Evolutionary conservation across 2,113 vertebrate genomes (phyloP), one percentile per base, ranked within the genome.

Genomic region (Myrmecobius fasciatus): DNA sequence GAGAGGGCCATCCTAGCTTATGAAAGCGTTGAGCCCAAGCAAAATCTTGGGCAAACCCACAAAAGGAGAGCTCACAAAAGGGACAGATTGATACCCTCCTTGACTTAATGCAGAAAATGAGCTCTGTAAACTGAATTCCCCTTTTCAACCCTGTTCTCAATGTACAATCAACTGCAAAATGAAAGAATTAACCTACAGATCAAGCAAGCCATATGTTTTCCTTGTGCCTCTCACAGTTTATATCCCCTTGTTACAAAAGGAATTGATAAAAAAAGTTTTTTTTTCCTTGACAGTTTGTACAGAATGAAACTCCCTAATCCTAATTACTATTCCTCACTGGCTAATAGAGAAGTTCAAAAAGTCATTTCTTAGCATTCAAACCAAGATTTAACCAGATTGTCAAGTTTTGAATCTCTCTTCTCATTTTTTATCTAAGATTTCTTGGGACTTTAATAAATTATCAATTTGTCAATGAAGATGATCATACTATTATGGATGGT

Each of bases 161-260:
- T 17, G 51, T 83, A 90, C 26, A 89, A 48, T 67, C 54, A 36
- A 0, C 36, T 43, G 52, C 31, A 49, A 88, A 91, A 46, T n/a
- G 91, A 92, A 54, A 91, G 91, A 89, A 93, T 95, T 93, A 89
- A 96, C 95, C 94, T 97, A 96, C 91, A 52, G 11, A 91, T 83
- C 67, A 54, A 93, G 89, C 46, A 83, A 43, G 9, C 24, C 3
- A 26, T 11, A 0, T 20, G 48, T 36, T 11, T 54, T 94, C 92
- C 95, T 94, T 94, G 92, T 94, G 91, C 53, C 36, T 54, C 89
- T 91, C 89, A n/a, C 7, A 43, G 43, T 91, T 91, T 51, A 54
- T 52, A n/a, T 93, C 52, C 54, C 54, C 93, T 0, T 5, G 89
- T 52, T 89, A 46, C 53, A 51, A 89, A 52, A 6, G 49, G 91